A percentile compares a stretch with the other conserved stretches of the same genome.
phyloP scores from a whole-genome alignment of 2,113 vertebrate species.

The Actenoides hombroni region DNA sequence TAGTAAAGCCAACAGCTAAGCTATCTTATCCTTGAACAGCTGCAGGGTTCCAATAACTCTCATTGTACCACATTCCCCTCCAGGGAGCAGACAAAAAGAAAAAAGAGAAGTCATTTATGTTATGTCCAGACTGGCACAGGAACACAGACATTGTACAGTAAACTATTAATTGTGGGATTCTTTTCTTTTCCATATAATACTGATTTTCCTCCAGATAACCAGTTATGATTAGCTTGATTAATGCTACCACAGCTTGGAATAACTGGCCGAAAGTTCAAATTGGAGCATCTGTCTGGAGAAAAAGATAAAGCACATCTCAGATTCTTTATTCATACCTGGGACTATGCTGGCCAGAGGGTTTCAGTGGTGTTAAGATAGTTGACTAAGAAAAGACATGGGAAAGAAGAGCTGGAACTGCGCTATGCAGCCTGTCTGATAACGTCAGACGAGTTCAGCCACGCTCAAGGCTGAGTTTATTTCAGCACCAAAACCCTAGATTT shows the following conservation, averaged over 20 bases:
- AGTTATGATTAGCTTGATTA: conserved; percentile 55
- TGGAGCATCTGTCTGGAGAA: conserved; percentile 6
- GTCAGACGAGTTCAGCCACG: neutral
- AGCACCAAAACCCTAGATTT: neutral
- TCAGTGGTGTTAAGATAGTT: neutral
- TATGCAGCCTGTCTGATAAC: neutral
- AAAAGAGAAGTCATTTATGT: neutral
- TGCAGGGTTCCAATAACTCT: neutral
- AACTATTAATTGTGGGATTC: conserved; percentile 17
- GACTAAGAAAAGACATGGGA: neutral
- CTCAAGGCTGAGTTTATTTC: conserved; percentile 2
- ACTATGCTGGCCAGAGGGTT: neutral
- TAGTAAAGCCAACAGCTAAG: neutral
- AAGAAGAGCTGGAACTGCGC: neutral
- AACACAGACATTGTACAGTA: neutral
- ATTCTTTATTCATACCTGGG: neutral
- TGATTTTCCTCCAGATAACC: conserved; percentile 48
- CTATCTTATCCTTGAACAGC: conserved; percentile 26
- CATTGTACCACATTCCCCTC: neutral
- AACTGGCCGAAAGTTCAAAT: conserved; percentile 32
- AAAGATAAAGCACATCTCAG: neutral
- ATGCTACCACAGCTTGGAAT: conserved; percentile 25
- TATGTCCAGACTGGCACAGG: neutral
- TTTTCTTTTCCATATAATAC: conserved; percentile 13
- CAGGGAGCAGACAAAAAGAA: neutral